A percentile compares a stretch with the other conserved stretches of the same genome.
These are phyloP conservation scores for Semaprochilodus insignis DNA, from an alignment of 2,797 vertebrate genomes.

Conservation along the genomic window DNA sequence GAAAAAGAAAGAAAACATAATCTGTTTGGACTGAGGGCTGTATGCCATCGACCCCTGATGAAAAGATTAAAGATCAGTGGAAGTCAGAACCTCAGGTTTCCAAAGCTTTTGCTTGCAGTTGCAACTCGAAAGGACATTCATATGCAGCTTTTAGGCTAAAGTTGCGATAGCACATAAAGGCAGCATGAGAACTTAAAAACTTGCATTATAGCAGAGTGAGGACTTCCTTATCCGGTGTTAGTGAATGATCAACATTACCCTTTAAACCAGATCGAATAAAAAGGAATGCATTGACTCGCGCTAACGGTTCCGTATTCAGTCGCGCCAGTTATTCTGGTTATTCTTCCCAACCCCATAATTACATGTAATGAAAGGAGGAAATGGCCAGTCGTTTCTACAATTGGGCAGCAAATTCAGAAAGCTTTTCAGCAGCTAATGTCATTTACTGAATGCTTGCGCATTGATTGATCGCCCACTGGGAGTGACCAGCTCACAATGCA, in stretches of 20 bases:
- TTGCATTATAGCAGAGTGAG: neutral
- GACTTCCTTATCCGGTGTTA: neutral
- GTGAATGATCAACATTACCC: neutral
- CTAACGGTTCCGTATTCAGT: neutral
- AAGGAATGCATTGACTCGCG: neutral
- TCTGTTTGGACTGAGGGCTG: no score
- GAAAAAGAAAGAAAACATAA: no score
- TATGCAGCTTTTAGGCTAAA: neutral
- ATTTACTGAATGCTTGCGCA: conserved; percentile 33
- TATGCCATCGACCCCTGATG: neutral
- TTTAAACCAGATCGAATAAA: neutral
- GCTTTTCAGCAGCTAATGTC: conserved; percentile 31
- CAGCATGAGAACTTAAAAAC: neutral
- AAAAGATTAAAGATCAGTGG: neutral
- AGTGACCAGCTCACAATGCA: conserved; percentile 19
- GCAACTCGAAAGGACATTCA: no score
- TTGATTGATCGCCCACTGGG: conserved; percentile 33
- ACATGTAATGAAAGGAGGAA: conserved; percentile 28
- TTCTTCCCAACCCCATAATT: conserved; percentile 15
- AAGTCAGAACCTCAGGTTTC: neutral
- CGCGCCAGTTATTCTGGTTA: conserved; percentile 1
- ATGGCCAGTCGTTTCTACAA: conserved; percentile 31
- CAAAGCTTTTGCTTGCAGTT: neutral
- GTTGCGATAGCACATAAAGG: neutral
- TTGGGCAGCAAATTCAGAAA: conserved; percentile 25